Base-by-base conservation (phyloP, 2,113 vertebrate genomes). In the Carettochelys insculpta region DNA sequence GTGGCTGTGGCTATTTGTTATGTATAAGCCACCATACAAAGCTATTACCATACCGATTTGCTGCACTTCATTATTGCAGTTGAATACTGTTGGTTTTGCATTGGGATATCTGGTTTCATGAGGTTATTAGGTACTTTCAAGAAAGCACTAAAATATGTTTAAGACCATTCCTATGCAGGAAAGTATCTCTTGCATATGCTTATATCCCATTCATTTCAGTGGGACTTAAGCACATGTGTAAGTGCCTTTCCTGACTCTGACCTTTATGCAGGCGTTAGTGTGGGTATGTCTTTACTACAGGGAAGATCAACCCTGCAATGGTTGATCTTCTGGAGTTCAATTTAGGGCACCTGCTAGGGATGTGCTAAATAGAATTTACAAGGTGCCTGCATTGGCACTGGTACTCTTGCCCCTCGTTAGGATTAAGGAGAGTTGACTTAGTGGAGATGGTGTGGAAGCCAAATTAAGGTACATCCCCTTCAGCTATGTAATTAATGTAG, bases 1-100 rank as follows among this genome's bases (percentile, higher is more conserved):
- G 47, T 51, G 85, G 76, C 85, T 92, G 80, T 61, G 56, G 53
- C 86, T 90, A 24, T 95, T 4, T 51, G 94, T 96, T 95, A 83
- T 61, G 48, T 84, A 87, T 83, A 86, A 91, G 25, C 68, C 61
- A 29, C 92, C 80, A 24, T 51, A 51, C 71, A 82, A 92, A 77
- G n/a, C 65, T 82, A 31, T 85, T 11, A 12, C 71, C 0, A 0
- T 76, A 48, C 47, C 31, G 51, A 82, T 73, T 56, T 24, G 1
- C 78, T 2, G 3, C n/a, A 3, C 25, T 45, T 75, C 80, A 65
- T 68, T 92, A 50, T 56, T 29, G 17, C 22, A 41, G 24, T 58
- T 38, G 90, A 91, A 76, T 75, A 61, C 43, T 76, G 25, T 54
- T 87, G 51, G 50, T 68, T 93, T 90, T 88, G 45, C 80, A 87